Percentiles rank a stretch among this genome's conserved stretches.
phyloP scores from a whole-genome alignment of 1,140 invertebrate species.

The Venustaconcha ellipsiformis region DNA sequence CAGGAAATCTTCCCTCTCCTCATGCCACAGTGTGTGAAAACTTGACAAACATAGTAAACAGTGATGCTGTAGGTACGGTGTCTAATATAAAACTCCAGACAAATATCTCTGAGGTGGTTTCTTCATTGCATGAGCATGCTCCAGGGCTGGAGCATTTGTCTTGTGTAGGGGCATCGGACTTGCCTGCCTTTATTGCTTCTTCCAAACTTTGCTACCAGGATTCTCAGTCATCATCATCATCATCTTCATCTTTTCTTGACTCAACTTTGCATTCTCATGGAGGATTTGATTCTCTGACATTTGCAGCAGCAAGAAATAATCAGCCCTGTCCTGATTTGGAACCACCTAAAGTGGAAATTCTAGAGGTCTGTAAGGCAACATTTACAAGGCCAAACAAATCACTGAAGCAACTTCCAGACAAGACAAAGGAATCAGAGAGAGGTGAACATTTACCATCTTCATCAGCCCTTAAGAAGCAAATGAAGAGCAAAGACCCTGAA shows the following conservation, averaged over 20 bases:
- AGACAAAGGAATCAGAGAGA: too few species aligned
- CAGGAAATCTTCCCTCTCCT: conserved; percentile 13
- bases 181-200: too few species aligned
- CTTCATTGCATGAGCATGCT: background rate
- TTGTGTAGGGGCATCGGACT: background rate
- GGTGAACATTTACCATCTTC: too few species aligned
- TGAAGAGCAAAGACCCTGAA: too few species aligned
- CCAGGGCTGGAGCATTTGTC: conserved; percentile 12
- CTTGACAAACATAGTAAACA: background rate
- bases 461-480: too few species aligned
- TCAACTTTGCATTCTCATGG: background rate
- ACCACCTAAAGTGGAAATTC: conserved; percentile 48
- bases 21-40: conserved; percentile 23
- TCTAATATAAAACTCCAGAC: background rate
- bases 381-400: too few species aligned
- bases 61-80: background rate
- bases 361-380: conserved; percentile 37
- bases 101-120: background rate
- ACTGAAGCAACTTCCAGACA: too few species aligned
- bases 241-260: conserved; percentile 15
- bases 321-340: conserved; percentile 23
- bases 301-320: too few species aligned
- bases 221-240: conserved; percentile 26
- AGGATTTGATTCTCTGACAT: too few species aligned
- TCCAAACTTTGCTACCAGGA: conserved; percentile 21